Evolutionary conservation across 2,888 invertebrate species (phyloP).

Genomic region (Odontocolon sp.): DNA sequence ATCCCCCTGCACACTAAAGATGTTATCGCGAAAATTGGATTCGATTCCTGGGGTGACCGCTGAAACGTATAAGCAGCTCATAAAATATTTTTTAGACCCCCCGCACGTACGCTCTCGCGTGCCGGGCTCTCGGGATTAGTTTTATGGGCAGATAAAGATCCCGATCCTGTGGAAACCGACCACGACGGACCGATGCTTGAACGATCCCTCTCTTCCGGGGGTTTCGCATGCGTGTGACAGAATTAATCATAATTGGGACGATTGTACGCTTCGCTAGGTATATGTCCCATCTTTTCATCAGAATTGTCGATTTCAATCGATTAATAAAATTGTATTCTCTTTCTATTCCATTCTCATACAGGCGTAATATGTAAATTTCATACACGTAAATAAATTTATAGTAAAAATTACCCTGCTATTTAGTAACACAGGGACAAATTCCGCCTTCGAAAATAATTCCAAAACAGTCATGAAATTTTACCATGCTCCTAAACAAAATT

Average conservation of each 20-base stretch:
- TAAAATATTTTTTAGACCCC: slow-evolving; percentile 77
- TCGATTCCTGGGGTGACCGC: slow-evolving; percentile 79
- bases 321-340: background rate
- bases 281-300: background rate
- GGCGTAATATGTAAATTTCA: background rate
- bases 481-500: too few species aligned
- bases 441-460: too few species aligned
- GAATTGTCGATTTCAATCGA: background rate
- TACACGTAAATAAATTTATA: background rate
- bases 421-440: too few species aligned
- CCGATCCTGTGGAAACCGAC: slow-evolving; percentile 58
- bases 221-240: slow-evolving; percentile 2
- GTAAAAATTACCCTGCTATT: too few species aligned
- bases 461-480: too few species aligned
- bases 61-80: slow-evolving; percentile 81
- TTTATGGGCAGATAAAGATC: slow-evolving; percentile 79
- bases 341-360: background rate
- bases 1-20: slow-evolving; percentile 76
- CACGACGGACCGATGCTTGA: slow-evolving; percentile 46
- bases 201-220: slow-evolving; percentile 13
- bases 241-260: slow-evolving; percentile 54
- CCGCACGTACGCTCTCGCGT: slow-evolving; percentile 71
- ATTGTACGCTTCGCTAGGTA: slow-evolving; percentile 26
- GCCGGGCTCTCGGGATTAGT: slow-evolving; percentile 74
- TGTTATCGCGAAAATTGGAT: slow-evolving; percentile 81